Evolutionary conservation across 1,140 invertebrate genomes (phyloP).

Genomic region (Ceratosolen solmsi): DNA sequence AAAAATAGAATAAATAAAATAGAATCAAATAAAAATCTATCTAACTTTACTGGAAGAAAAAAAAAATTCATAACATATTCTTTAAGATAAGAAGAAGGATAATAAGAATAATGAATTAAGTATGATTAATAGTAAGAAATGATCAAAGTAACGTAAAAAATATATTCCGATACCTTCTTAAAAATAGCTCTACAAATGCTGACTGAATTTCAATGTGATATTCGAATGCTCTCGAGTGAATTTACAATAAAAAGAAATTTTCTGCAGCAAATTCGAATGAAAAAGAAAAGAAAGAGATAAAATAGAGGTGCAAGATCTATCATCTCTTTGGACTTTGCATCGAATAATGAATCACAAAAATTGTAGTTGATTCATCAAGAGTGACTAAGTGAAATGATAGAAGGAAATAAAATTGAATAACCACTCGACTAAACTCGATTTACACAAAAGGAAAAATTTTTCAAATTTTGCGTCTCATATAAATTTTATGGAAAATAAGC

Average conservation of each 20-base stretch:
- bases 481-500: conserved; percentile 14
- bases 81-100: too few relatives aligned
- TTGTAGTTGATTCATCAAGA: neutral
- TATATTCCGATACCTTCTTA: too few relatives aligned
- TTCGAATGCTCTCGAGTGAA: neutral
- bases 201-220: neutral
- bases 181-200: too few relatives aligned
- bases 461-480: conserved; percentile 20
- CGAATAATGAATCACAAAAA: conserved; percentile 15
- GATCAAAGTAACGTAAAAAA: too few relatives aligned
- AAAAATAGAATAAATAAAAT: too few relatives aligned
- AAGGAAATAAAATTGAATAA: neutral
- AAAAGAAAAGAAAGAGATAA: neutral
- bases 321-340: neutral
- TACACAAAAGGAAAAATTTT: conserved; percentile 1
- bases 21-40: too few relatives aligned
- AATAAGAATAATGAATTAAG: too few relatives aligned
- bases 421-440: neutral
- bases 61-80: too few relatives aligned
- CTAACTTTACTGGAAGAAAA: too few relatives aligned
- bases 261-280: neutral
- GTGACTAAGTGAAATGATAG: neutral
- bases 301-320: neutral
- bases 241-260: neutral
- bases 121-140: too few relatives aligned